These are phyloP conservation scores for Elaphurus davidianus DNA, from an alignment of 2,113 vertebrate species.

Conservation along the genomic window DNA sequence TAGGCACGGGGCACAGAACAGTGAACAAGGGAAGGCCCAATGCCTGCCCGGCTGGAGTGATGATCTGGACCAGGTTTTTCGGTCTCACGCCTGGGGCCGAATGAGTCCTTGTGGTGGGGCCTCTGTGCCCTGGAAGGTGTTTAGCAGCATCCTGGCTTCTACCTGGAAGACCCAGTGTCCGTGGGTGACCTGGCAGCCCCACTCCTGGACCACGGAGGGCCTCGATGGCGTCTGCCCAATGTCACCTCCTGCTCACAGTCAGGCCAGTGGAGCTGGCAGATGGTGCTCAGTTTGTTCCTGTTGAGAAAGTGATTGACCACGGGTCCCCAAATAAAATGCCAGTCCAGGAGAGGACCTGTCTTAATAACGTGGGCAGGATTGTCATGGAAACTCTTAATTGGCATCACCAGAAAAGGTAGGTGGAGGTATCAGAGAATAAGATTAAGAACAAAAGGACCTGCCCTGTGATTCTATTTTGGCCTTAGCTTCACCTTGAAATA, in stretches of 20 bases:
- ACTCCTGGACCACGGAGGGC: accelerated
- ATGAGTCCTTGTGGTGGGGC: not conserved
- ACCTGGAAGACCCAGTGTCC: not conserved
- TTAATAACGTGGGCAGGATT: not conserved
- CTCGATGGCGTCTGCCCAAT: accelerated
- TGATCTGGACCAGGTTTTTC: too few species aligned
- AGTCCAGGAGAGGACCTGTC: not conserved
- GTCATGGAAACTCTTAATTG: not conserved
- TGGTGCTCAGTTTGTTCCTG: not conserved
- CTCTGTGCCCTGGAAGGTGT: too few species aligned
- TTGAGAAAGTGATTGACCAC: not conserved
- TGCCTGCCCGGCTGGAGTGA: not conserved
- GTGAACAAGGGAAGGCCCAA: not conserved
- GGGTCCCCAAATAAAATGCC: not conserved
- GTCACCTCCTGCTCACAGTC: too few species aligned
- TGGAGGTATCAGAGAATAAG: not conserved
- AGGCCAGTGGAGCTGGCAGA: accelerated
- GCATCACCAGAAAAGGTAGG: too few species aligned
- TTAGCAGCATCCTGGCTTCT: not conserved
- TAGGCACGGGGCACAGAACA: not conserved
- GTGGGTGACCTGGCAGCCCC: not conserved
- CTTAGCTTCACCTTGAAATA: not conserved
- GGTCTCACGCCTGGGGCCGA: too few species aligned
- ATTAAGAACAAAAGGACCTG: not conserved
- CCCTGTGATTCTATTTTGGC: not conserved